These are phyloP conservation scores for Tragulus kanchil DNA, from an alignment of 2,113 vertebrate species.

Conservation along the genomic window DNA sequence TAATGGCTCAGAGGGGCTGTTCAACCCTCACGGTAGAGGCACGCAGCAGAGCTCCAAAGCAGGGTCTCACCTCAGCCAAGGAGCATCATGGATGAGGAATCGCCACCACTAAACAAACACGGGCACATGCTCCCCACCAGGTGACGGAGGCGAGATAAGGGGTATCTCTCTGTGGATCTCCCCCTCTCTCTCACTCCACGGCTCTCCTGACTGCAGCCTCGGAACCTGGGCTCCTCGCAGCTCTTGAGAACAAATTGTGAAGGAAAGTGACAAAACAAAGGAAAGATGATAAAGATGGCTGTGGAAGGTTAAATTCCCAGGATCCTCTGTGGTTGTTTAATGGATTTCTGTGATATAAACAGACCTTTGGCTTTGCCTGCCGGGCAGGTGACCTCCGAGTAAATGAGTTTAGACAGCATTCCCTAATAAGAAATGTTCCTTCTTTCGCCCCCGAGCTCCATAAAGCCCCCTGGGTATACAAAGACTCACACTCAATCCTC, in stretches of 20 bases:
- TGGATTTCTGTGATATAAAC: slow-evolving; percentile 77
- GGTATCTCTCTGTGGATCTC: neutral
- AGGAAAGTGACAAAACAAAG: slow-evolving; percentile 63
- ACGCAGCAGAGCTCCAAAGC: neutral
- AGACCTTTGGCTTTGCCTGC: slow-evolving; percentile 79
- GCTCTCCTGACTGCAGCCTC: slow-evolving; percentile 44
- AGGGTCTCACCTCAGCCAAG: neutral
- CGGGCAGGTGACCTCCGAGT: slow-evolving; percentile 69
- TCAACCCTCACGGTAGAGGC: neutral
- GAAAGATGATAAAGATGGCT: slow-evolving; percentile 55
- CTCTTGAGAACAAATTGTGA: slow-evolving; percentile 57
- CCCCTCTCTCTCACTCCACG: neutral
- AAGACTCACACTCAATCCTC: neutral
- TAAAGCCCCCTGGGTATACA: neutral
- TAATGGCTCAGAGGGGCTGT: neutral
- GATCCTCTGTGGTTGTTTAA: slow-evolving; percentile 65
- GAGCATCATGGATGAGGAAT: neutral
- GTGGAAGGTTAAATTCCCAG: slow-evolving; percentile 70
- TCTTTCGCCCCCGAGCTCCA: neutral
- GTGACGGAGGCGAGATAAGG: neutral
- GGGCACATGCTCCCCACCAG: neutral
- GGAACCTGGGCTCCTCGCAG: neutral
- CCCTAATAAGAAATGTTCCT: slow-evolving; percentile 58
- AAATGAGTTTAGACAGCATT: slow-evolving; percentile 70
- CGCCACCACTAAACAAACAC: neutral